Evolutionary conservation across 2,888 invertebrate genomes (phyloP).

Genomic region (Beris morrisii): DNA sequence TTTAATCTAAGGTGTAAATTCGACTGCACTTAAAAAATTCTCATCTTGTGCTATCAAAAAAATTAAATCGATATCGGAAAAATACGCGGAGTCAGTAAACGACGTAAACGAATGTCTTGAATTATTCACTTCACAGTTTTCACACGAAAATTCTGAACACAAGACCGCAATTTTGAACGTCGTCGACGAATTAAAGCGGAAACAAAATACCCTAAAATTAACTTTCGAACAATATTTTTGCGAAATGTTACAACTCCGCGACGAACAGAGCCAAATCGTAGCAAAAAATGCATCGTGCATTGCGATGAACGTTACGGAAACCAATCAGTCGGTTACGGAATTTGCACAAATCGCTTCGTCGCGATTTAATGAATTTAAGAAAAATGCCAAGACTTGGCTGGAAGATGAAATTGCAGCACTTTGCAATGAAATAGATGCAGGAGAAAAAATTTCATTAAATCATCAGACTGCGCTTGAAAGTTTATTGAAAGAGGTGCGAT

Average conservation of each 20-base stretch:
- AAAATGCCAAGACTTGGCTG: conserved; percentile 37
- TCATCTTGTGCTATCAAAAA: conserved; percentile 44
- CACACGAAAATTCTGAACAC: background rate
- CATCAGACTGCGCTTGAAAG: conserved; percentile 42
- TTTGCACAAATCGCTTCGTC: conserved; percentile 44
- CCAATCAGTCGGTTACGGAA: conserved; percentile 41
- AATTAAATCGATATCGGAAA: conserved; percentile 37
- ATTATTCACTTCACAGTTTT: conserved; percentile 8
- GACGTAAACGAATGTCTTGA: conserved; percentile 5
- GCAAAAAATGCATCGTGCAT: background rate
- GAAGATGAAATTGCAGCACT: conserved; percentile 41
- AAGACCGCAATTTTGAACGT: background rate
- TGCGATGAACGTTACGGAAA: background rate
- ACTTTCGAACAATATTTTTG: conserved; percentile 9
- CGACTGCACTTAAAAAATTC: conserved; percentile 43
- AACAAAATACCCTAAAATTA: conserved; percentile 6
- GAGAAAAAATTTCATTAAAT: conserved; percentile 44
- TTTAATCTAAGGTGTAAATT: conserved; percentile 3
- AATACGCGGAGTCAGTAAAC: conserved; percentile 6
- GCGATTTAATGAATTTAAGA: conserved; percentile 40
- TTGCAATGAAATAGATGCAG: conserved; percentile 41
- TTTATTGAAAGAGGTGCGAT: conserved; percentile 53
- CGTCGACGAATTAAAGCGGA: conserved; percentile 8
- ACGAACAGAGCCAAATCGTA: conserved; percentile 12
- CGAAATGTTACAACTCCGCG: conserved; percentile 12